These are phyloP conservation scores for Recurvirostra avosetta DNA, from an alignment of 2,113 vertebrate species.

Conservation along the genomic window DNA sequence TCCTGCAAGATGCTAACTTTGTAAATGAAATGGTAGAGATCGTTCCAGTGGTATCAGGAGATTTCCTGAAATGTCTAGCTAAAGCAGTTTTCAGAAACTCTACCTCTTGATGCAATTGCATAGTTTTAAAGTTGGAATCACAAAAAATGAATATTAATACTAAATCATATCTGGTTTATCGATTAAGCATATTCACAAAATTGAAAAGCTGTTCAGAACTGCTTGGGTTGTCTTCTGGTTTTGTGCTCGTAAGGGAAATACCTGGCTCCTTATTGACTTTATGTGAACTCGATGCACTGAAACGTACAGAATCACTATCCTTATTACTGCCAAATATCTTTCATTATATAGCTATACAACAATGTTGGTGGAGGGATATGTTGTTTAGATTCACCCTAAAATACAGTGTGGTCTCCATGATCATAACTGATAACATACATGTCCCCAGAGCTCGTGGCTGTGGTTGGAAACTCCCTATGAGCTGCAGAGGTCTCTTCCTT, in stretches of 20 bases:
- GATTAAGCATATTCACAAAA: background rate
- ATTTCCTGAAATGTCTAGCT: background rate
- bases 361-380: accelerated
- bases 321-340: background rate
- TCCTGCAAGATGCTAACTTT: background rate
- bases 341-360: accelerated
- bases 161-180: background rate
- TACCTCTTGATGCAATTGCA: background rate
- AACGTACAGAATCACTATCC: background rate
- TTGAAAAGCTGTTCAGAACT: background rate
- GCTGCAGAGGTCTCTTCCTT: background rate
- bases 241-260: background rate
- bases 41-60: background rate
- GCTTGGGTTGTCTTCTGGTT: background rate
- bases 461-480: background rate
- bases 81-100: background rate
- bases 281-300: background rate
- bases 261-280: background rate
- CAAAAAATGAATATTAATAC: background rate
- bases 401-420: background rate
- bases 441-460: background rate
- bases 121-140: background rate
- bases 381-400: background rate
- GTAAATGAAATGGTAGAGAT: background rate
- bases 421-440: background rate